Evolutionary conservation across 2,888 invertebrate species (phyloP), one percentile per base, ranked within the genome.

Genomic region (Odontomyia ornata): DNA sequence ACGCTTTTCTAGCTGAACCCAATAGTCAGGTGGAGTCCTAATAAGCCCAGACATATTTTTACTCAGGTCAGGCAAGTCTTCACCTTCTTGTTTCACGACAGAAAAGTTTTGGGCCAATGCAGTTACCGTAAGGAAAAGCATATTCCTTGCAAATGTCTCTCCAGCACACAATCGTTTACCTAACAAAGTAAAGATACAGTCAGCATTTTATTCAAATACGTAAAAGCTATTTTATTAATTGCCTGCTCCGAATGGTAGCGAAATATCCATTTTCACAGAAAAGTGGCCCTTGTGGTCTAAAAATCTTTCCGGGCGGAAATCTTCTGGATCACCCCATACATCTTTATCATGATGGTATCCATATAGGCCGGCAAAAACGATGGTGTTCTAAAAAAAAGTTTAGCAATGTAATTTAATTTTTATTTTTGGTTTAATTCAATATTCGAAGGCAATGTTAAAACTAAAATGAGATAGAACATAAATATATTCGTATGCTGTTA

Each of bases 81-180:
- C 86, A 0, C 88, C 89, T 4, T 89, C 88, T 0, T 89, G 88
- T 0, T 90, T 87, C 1, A 88, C 86, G 15, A 91, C 88, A 77
- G 87, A 85, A 82, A 92, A 93, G 64, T 90, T 89, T 81, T 93
- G 93, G 84, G 92, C 87, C 79, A 93, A 86, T 0, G 88, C 88
- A 0, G 91, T 82, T 43, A 91, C 87, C 9, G 90, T 87, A 78
- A 90, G 88, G 83, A 93, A 93, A 83, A 92, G 86, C 80, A 88
- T 87, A 80, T 91, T 91, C 0, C 93, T 88, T 0, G 92, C 90
- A 82, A 90, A 92, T 0, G 92, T 92, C 84, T 93, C 93, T 0
- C 93, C 93, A 0, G 91, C 90, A 82, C 93, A 93, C 0, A 92
- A 84, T 30, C 93, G 88, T 80, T 90, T 89, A 0, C 93, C 92